Base-by-base conservation (phyloP, 2,888 invertebrate species). In the Yponomeuta evonymella region DNA sequence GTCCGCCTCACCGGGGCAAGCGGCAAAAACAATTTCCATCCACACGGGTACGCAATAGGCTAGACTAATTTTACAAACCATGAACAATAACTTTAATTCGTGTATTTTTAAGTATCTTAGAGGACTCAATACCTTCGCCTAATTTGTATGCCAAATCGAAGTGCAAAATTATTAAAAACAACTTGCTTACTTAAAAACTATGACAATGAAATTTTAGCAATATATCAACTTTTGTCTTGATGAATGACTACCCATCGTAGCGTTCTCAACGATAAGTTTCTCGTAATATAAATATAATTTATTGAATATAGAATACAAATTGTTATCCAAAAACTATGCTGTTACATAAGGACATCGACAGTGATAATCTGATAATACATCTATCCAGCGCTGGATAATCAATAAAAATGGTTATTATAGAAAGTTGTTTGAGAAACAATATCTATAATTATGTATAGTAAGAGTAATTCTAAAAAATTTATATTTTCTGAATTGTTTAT, bases 231-330 rank as follows among this genome's bases (percentile, higher is more conserved):
- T 87, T 48, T 80, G 82, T 86, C 85, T 81, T 82, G 83, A 85
- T 88, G 87, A 86, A 89, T 89, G 87, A 88, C 89, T 89, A 90
- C 89, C 85, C 88, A 86, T 82, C 83, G 82, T 85, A 86, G 87
- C 88, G 88, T 89, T 89, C 79, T 85, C 88, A 89, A 89, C 89
- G 89, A 90, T 85, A 87, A 89, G 86, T 88, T 90, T 84, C 88
- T 88, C 89, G 87, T 86, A 84, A 90, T 89, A 90, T 89, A 90
- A 90, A 89, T 90, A 90, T 89, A 83, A 86, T 90, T 89, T 87
- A 90, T 90, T 87, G 90, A 90, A 89, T 90, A 90, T 89, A 90
- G 90, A 90, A 89, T 91, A 90, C 87, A 89, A 43, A 87, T 90
- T 89, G 51, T 89, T 88, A 90, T 90, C 86, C 89, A 90, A 90